Percentiles rank a stretch among this genome's conserved stretches.
These are phyloP conservation scores for Cistogaster globosa DNA, from an alignment of 2,888 invertebrate species.

Conservation along the genomic window DNA sequence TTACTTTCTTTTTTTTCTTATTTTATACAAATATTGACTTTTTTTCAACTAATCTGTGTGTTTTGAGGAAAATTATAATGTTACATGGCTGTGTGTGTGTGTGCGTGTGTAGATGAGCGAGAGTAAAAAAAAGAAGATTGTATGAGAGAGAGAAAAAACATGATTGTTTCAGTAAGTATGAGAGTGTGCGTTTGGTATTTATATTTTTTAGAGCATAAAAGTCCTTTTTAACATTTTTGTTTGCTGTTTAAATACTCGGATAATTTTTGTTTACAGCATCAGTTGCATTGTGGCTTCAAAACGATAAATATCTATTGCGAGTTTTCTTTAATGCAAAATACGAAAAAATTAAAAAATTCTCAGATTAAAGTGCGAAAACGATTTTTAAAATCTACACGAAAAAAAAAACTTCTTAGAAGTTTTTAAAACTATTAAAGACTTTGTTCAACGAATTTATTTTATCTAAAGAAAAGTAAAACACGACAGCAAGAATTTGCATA, in stretches of 20 bases:
- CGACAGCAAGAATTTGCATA: neutral
- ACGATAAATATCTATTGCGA: conserved; percentile 27
- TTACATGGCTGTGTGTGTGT: conserved; percentile 6
- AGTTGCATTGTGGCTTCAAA: conserved; percentile 59
- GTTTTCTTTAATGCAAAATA: conserved; percentile 29
- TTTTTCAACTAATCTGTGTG: conserved; percentile 60
- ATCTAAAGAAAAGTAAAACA: neutral
- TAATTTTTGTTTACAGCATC: conserved; percentile 65
- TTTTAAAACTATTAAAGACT: conserved; percentile 1
- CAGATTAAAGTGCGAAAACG: conserved; percentile 17
- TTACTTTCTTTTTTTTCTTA: neutral
- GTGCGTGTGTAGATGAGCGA: neutral
- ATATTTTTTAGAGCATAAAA: neutral
- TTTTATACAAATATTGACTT: conserved; percentile 61
- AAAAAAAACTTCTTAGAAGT: conserved; percentile 47
- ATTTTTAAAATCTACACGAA: conserved; percentile 45
- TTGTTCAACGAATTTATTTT: conserved; percentile 9
- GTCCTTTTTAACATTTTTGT: conserved; percentile 29
- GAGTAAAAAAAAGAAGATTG: neutral
- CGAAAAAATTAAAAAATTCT: conserved; percentile 30
- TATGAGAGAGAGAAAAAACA: neutral
- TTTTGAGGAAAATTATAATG: conserved; percentile 43
- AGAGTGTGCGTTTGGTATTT: conserved; percentile 11
- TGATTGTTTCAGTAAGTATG: neutral
- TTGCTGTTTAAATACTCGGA: conserved; percentile 53